Evolutionary conservation across 2,888 invertebrate species (phyloP).

Genomic region (Drosophila subsilvestris): DNA sequence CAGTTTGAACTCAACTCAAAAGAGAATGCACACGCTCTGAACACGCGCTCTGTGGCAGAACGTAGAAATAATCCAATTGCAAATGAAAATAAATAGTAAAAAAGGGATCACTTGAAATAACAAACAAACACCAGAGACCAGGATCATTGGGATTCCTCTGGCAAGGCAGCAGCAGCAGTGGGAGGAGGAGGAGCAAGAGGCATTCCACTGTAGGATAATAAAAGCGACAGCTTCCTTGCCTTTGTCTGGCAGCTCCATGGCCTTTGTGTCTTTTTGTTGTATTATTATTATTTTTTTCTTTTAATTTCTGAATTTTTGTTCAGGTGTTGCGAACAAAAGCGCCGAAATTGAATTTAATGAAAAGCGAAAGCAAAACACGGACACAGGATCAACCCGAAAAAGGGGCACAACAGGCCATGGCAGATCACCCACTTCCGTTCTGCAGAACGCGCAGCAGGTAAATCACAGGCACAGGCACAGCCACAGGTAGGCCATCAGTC

Average conservation of each 20-base stretch:
- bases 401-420: constrained; percentile 8
- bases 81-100: constrained; percentile 27
- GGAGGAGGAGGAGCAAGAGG: constrained; percentile 2
- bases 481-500: background rate
- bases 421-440: constrained; percentile 44
- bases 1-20: background rate
- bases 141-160: background rate
- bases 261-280: constrained; percentile 22
- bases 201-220: constrained; percentile 21
- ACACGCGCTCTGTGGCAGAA: constrained; percentile 30
- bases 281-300: too few species aligned
- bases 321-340: constrained; percentile 66
- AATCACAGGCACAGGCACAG: background rate
- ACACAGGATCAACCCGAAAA: constrained; percentile 37
- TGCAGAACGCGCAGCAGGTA: constrained; percentile 29
- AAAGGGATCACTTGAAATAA: constrained; percentile 35
- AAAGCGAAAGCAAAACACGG: constrained; percentile 70
- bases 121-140: constrained; percentile 14
- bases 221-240: constrained; percentile 75
- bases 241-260: constrained; percentile 48
- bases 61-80: constrained; percentile 15
- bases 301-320: constrained; percentile 52
- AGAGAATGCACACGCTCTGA: constrained; percentile 26
- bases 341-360: constrained; percentile 69
- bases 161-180: background rate